Evolutionary conservation across 1,140 invertebrate genomes (phyloP).

Genomic region (Paralvinella palmiformis): DNA sequence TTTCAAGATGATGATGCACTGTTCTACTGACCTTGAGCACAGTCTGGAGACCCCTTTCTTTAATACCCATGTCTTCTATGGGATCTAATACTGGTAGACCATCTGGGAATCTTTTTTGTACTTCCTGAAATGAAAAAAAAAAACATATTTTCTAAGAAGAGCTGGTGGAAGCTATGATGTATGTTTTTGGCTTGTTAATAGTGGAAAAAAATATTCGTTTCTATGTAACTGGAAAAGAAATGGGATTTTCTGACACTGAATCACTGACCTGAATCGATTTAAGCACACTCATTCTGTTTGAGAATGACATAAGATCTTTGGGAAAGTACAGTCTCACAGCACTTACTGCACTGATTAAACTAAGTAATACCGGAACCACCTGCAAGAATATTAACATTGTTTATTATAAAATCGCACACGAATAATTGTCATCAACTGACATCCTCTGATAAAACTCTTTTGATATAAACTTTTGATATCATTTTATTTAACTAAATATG

Average conservation of each 20-base stretch:
- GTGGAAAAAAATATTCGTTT: not conserved
- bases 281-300: constrained; percentile 75
- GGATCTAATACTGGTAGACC: constrained; percentile 87
- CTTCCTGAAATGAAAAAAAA: constrained; percentile 57
- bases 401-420: not conserved
- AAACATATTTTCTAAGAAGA: not conserved
- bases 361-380: constrained; percentile 75
- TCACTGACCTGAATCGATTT: constrained; percentile 68
- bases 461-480: no score
- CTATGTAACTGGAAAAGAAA: not conserved
- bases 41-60: constrained; percentile 71
- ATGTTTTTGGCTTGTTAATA: not conserved
- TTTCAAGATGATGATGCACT: no score
- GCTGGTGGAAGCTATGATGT: not conserved
- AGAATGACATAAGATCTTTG: constrained; percentile 75
- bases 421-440: not conserved
- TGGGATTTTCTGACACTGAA: not conserved
- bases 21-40: constrained; percentile 52
- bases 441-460: no score
- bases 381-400: constrained; percentile 19
- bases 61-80: constrained; percentile 92
- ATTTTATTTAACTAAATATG: no score
- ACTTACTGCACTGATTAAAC: constrained; percentile 70
- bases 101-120: constrained; percentile 79
- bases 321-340: constrained; percentile 86